phyloP scores from a whole-genome alignment of 2,888 invertebrate species.

The Leptopilina syphax region DNA sequence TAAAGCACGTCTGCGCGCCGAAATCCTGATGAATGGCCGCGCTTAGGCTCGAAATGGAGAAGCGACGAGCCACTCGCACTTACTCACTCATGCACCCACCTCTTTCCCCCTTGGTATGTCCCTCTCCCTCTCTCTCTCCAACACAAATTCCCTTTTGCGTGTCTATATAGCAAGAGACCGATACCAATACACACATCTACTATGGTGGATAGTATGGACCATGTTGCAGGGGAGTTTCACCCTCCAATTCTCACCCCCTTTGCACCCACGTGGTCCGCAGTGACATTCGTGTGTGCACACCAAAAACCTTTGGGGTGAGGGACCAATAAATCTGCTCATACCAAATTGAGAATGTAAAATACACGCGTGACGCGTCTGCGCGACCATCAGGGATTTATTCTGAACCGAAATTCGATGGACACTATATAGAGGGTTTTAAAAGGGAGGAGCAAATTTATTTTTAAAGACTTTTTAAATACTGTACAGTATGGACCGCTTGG shows the following conservation, averaged over 20 bases:
- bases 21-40: slow-evolving; percentile 76
- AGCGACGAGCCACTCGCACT: slow-evolving; percentile 75
- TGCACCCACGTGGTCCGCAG: slow-evolving; percentile 38
- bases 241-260: slow-evolving; percentile 39
- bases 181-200: slow-evolving; percentile 14
- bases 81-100: slow-evolving; percentile 65
- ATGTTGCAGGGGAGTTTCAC: slow-evolving; percentile 28
- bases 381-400: slow-evolving; percentile 67
- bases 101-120: slow-evolving; percentile 33
- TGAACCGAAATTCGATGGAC: slow-evolving; percentile 54
- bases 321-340: slow-evolving; percentile 72
- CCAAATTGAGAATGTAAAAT: slow-evolving; percentile 74
- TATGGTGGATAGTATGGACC: slow-evolving; percentile 7
- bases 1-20: slow-evolving; percentile 76
- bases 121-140: slow-evolving; percentile 43
- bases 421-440: not conserved
- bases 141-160: not conserved
- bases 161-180: not conserved
- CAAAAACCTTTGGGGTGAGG: slow-evolving; percentile 71
- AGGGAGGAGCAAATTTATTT: slow-evolving; percentile 24
- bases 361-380: slow-evolving; percentile 60
- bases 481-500: too few relatives aligned
- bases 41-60: slow-evolving; percentile 78
- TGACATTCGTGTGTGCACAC: slow-evolving; percentile 67
- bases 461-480: slow-evolving; percentile 36